phyloP scores from a whole-genome alignment of 2,797 vertebrate species.

The Melanotaenia trifasciata region DNA sequence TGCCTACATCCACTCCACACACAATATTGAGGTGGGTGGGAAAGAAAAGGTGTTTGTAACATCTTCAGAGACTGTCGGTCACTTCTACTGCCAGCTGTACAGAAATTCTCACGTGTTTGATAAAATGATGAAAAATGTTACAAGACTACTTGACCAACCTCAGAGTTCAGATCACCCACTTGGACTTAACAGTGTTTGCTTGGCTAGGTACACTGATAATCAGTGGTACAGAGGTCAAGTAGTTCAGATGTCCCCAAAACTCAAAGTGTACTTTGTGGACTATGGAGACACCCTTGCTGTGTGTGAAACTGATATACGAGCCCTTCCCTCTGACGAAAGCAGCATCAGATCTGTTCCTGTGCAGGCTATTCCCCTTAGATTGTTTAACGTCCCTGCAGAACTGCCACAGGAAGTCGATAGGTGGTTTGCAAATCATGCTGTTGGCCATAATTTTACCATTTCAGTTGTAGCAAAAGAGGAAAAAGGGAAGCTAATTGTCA shows the following conservation, averaged over 20 bases:
- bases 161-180: constrained; percentile 47
- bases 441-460: constrained; percentile 80
- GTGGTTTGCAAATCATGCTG: constrained; percentile 86
- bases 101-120: constrained; percentile 79
- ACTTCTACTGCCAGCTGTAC: constrained; percentile 90
- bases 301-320: constrained; percentile 76
- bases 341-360: constrained; percentile 84
- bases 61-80: constrained; percentile 75
- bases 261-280: constrained; percentile 89
- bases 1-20: constrained; percentile 82
- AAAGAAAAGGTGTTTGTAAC: constrained; percentile 86
- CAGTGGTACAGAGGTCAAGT: constrained; percentile 89
- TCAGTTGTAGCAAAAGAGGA: constrained; percentile 83
- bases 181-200: constrained; percentile 77
- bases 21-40: constrained; percentile 83
- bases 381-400: constrained; percentile 80
- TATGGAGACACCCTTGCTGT: constrained; percentile 85
- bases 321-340: constrained; percentile 77
- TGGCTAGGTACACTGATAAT: constrained; percentile 86
- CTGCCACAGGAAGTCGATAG: constrained; percentile 79
- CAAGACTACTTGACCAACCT: constrained; percentile 52
- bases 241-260: constrained; percentile 67
- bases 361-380: constrained; percentile 87
- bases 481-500: constrained; percentile 86
- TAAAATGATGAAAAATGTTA: constrained; percentile 74